A percentile compares a stretch with the other conserved stretches of the same genome.
phyloP scores from a whole-genome alignment of 1,140 invertebrate species.

The Arctopsyche grandis region DNA sequence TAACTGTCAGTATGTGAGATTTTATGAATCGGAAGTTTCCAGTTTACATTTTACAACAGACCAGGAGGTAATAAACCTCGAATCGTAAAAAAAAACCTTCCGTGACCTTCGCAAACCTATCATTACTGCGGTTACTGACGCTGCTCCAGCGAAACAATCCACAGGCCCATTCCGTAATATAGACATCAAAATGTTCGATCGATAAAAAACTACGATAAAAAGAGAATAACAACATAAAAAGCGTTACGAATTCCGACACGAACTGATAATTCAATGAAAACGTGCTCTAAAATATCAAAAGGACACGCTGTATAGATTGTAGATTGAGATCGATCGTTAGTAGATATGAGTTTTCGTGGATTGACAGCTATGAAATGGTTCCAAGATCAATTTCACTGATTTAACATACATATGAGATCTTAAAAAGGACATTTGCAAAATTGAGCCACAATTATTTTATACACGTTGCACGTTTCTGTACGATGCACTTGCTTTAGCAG shows the following conservation, averaged over 20 bases:
- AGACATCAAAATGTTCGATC: constrained; percentile 36
- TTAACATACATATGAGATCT: neutral
- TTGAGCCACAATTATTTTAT: neutral
- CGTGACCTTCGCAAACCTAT: neutral
- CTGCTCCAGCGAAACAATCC: neutral
- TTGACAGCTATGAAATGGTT: neutral
- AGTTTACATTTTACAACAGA: neutral
- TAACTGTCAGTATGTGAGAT: neutral
- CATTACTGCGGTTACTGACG: neutral
- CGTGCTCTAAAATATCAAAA: neutral
- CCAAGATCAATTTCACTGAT: no score
- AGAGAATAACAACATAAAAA: neutral
- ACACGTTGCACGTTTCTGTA: neutral
- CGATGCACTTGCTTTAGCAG: neutral
- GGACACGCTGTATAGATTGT: neutral
- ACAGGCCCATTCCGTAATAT: constrained; percentile 26
- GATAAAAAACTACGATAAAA: constrained; percentile 21
- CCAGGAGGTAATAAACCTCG: neutral
- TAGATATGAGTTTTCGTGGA: neutral
- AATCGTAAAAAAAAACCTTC: neutral
- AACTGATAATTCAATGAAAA: constrained; percentile 6
- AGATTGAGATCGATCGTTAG: neutral
- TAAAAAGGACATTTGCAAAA: neutral
- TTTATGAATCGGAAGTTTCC: neutral
- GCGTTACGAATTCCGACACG: constrained; percentile 17